phyloP scores from a whole-genome alignment of 2,888 invertebrate species.

The Pyrrhia umbra region DNA sequence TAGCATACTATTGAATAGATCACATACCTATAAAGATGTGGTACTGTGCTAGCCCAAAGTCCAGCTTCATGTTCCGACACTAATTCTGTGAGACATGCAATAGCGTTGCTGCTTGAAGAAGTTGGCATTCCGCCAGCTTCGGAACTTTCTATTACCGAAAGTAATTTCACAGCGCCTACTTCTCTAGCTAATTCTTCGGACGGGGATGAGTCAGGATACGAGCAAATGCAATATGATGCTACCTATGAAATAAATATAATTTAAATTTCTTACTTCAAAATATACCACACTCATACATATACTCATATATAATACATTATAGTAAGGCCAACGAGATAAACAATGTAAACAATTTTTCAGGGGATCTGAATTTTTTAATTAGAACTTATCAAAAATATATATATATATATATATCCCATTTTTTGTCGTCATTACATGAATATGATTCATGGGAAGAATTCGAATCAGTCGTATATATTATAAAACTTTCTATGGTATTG shows the following conservation, averaged over 20 bases:
- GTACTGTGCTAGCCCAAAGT: constrained; percentile 90
- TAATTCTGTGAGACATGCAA: constrained; percentile 77
- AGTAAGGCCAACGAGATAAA: too few species aligned
- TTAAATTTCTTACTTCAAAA: too few species aligned
- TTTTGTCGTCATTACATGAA: too few species aligned
- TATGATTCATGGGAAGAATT: too few species aligned
- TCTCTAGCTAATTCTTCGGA: constrained; percentile 83
- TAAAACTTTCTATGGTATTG: too few species aligned
- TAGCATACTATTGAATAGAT: neutral
- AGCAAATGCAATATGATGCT: constrained; percentile 73
- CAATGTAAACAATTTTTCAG: too few species aligned
- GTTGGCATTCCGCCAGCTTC: constrained; percentile 77
- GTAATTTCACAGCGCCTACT: constrained; percentile 81
- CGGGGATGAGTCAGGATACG: constrained; percentile 85
- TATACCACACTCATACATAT: too few species aligned
- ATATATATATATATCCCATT: too few species aligned
- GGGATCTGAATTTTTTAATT: too few species aligned
- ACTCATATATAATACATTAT: too few species aligned
- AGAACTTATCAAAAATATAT: too few species aligned
- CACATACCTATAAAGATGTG: constrained; percentile 88
- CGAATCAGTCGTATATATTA: too few species aligned
- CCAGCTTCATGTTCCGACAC: constrained; percentile 89
- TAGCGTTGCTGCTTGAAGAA: constrained; percentile 70
- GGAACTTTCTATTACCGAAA: constrained; percentile 79
- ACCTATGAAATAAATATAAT: constrained; percentile 70